Percentiles rank a stretch among this genome's conserved stretches.
Conservation (phyloP, 2,113 vertebrate species). For the Vombatus ursinus region DNA sequence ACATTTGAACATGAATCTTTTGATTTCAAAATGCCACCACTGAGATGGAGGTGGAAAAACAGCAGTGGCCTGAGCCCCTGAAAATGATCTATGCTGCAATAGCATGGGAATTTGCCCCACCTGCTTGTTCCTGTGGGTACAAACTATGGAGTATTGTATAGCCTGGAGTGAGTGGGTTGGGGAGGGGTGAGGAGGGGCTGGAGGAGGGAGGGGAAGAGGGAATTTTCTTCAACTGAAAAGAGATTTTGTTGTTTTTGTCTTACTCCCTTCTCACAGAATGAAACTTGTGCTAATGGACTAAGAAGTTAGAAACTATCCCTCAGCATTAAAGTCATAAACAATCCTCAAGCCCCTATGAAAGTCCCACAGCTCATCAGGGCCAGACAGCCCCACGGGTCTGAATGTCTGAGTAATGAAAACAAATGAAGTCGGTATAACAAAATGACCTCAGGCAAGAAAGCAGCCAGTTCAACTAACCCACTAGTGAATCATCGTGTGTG, state of each 20-base stretch:
- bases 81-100: not conserved
- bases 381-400: not conserved
- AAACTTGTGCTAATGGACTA: not conserved
- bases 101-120: not conserved
- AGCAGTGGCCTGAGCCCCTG: not conserved
- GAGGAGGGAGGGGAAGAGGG: not conserved
- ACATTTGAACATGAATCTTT: not conserved
- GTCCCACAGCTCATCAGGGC: not conserved
- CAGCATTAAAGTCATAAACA: not conserved
- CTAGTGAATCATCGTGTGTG: not conserved
- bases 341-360: not conserved
- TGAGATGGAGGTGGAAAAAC: not conserved
- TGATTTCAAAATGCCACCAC: not conserved
- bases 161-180: not conserved
- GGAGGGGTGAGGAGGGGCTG: too few relatives aligned
- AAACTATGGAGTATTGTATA: not conserved
- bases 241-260: not conserved
- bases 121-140: not conserved
- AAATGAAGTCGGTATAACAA: not conserved
- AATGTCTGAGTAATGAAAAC: not conserved
- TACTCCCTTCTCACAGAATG: not conserved
- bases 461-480: not conserved
- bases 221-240: not conserved
- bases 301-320: not conserved
- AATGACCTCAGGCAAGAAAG: not conserved